Conservation (phyloP, 2,113 vertebrate species). For the Noctilio leporinus region DNA sequence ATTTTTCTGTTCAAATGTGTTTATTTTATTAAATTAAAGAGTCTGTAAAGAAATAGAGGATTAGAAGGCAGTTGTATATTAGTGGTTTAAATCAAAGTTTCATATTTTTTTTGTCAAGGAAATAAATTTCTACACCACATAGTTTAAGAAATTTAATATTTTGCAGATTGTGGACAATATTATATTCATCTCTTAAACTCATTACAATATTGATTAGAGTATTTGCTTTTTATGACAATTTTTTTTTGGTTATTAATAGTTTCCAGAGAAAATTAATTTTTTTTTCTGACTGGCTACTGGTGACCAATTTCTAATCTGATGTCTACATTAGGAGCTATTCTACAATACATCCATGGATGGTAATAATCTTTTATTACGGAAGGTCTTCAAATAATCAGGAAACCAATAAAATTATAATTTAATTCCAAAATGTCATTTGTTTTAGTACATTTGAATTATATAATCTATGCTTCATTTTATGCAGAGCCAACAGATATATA, state of each 20-base stretch:
- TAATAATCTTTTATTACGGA: constrained; percentile 56
- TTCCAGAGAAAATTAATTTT: background rate
- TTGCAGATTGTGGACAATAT: fast-evolving
- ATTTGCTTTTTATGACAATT: background rate
- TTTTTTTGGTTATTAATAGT: background rate
- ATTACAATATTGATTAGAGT: background rate
- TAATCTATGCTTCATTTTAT: constrained; percentile 50
- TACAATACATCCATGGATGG: background rate
- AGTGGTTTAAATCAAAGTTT: background rate
- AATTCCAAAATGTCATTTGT: constrained; percentile 59
- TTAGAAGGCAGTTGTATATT: background rate
- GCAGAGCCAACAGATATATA: constrained; percentile 43
- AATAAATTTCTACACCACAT: background rate
- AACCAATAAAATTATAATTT: constrained; percentile 57
- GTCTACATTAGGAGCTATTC: background rate
- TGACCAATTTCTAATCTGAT: constrained; percentile 20
- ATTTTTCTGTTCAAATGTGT: background rate
- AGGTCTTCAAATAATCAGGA: constrained; percentile 33
- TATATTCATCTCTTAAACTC: background rate
- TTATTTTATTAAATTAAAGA: background rate
- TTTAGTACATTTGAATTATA: constrained; percentile 58
- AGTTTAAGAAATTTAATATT: background rate
- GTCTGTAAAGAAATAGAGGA: background rate
- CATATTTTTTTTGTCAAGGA: background rate
- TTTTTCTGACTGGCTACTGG: background rate